phyloP scores from a whole-genome alignment of 2,797 vertebrate genomes.

The Galagoides demidoff region DNA sequence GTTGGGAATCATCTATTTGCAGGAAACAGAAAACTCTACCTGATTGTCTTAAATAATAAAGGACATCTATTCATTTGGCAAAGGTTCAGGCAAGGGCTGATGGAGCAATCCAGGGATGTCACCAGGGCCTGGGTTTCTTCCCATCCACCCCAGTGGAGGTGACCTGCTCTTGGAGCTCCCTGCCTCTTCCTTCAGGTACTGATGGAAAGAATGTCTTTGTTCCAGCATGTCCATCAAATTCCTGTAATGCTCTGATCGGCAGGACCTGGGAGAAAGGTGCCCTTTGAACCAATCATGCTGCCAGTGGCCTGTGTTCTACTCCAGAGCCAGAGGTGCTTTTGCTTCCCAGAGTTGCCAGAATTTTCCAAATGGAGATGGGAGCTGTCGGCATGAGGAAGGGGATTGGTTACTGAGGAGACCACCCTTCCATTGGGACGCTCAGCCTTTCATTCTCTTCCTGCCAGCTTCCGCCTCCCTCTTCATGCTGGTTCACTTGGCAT shows the following conservation, averaged over 20 bases:
- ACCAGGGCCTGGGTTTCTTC: not conserved
- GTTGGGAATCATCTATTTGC: not conserved
- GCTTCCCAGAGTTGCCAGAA: not conserved
- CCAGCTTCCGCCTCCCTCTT: not conserved
- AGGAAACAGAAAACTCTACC: not conserved
- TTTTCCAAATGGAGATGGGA: not conserved
- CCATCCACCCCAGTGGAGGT: not conserved
- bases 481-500: fast-evolving
- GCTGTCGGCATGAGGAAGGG: not conserved
- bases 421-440: fast-evolving
- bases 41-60: not conserved
- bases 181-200: not conserved
- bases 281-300: fast-evolving
- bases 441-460: not conserved
- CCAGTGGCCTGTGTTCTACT: too few relatives aligned
- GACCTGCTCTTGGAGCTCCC: not conserved
- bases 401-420: not conserved
- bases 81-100: not conserved
- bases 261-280: not conserved
- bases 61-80: too few relatives aligned
- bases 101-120: not conserved
- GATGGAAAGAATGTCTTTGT: not conserved
- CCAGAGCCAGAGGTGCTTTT: not conserved
- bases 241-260: not conserved
- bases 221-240: not conserved